Evolutionary conservation across 2,888 invertebrate species (phyloP), one percentile per base, ranked within the genome.

Genomic region (Muschampia plurimacula): DNA sequence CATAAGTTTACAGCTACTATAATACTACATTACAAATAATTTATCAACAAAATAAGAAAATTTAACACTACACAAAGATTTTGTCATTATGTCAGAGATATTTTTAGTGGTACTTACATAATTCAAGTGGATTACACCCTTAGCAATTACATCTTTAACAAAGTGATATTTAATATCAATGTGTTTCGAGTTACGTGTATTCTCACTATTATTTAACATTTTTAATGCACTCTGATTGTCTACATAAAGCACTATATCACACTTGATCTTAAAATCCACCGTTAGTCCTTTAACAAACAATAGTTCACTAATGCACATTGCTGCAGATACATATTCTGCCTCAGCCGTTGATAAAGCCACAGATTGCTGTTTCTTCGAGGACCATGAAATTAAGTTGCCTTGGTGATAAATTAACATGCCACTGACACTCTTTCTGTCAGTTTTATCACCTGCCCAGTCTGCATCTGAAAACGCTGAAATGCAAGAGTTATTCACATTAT

Each of bases 321-420:
- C 66, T 28, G 69, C 73, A 9, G 73, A 60, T 13, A 69, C n/a
- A 28, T 73, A 73, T 41, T 73, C 69, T 3, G 69, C 52, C 60
- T 73, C 73, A 36, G 69, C 73, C 9, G 66, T 66, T 13, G 69
- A 73, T n/a, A 73, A 22, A 12, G 73, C 49, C n/a, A 73, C 73
- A 66, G 32, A n/a, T 10, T 15, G 10, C 22, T 73, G 73, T n/a
- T 66, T 69, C 28, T 49, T 55, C 2, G 69, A 73, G 32, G 9
- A 60, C 69, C 73, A 73, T 9, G 22, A 59, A 2, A 69, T 46
- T 12, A 73, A 28, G 55, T 69, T 69, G n/a, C 44, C 28, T 13
- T 46, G 10, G 22, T 62, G 39, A 57, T 41, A 65, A 12, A 60
- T 49, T 32, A 36, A 22, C 13, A 36, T 28, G 22, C 69, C 69